phyloP scores from a whole-genome alignment of 92 coral and sea anemone species.

The Anthopleura xanthogrammica region DNA sequence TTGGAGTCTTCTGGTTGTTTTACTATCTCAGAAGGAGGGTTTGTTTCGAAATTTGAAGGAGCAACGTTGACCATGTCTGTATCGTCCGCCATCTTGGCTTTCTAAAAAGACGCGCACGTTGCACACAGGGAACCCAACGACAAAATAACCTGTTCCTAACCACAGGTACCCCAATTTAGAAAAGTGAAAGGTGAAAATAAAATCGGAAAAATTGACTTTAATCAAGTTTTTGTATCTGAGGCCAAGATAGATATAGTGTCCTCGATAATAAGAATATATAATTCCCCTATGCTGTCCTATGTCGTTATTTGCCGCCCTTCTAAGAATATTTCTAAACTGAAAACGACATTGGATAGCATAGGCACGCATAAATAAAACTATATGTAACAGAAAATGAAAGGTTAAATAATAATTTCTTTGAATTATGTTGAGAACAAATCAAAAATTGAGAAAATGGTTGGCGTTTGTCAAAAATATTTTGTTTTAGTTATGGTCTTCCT shows the following conservation, averaged over 20 bases:
- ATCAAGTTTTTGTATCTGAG: too few relatives aligned
- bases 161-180: conserved; percentile 5
- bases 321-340: too few relatives aligned
- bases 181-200: too few relatives aligned
- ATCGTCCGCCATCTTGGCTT: conserved; percentile 28
- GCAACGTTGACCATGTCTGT: background rate
- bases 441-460: background rate
- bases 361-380: too few relatives aligned
- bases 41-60: background rate
- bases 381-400: too few relatives aligned
- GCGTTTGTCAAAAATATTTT: background rate
- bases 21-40: background rate
- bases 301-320: too few relatives aligned
- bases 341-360: too few relatives aligned
- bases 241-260: too few relatives aligned
- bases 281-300: too few relatives aligned
- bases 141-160: background rate
- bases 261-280: too few relatives aligned
- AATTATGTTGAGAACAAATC: background rate
- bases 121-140: conserved; percentile 14
- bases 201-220: too few relatives aligned
- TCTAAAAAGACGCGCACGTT: background rate
- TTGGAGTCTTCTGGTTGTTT: background rate
- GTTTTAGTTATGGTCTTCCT: background rate
- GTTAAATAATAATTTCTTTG: too few relatives aligned